Evolutionary conservation across 2,888 invertebrate genomes (phyloP).

Genomic region (Parochlus steinenii): DNA sequence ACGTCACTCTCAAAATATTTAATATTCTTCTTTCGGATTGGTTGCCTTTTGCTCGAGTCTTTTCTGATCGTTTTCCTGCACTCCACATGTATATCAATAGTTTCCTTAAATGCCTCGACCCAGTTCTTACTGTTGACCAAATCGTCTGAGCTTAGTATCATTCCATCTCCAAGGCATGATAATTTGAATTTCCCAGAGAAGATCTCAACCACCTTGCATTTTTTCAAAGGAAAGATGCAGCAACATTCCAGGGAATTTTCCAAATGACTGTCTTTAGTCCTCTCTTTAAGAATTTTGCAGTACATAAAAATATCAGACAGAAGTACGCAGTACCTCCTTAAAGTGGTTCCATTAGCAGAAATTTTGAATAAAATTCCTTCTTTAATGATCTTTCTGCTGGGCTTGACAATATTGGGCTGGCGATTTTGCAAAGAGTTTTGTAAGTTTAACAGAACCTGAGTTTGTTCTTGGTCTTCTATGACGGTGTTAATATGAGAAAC

Average conservation of each 20-base stretch:
- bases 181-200: slow-evolving; percentile 40
- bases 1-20: slow-evolving; percentile 35
- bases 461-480: slow-evolving; percentile 55
- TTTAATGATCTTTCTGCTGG: slow-evolving; percentile 49
- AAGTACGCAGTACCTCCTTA: slow-evolving; percentile 48
- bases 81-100: slow-evolving; percentile 38
- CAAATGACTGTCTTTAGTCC: no score
- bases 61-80: slow-evolving; percentile 43
- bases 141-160: slow-evolving; percentile 38
- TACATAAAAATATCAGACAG: slow-evolving; percentile 59
- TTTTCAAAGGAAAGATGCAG: slow-evolving; percentile 50
- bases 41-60: slow-evolving; percentile 43
- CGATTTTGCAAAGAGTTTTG: slow-evolving; percentile 44
- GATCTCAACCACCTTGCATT: slow-evolving; percentile 45
- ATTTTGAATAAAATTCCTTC: slow-evolving; percentile 46
- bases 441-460: slow-evolving; percentile 46
- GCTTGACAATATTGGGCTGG: slow-evolving; percentile 47
- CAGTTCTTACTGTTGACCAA: slow-evolving; percentile 36
- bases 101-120: slow-evolving; percentile 36
- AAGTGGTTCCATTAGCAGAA: slow-evolving; percentile 30
- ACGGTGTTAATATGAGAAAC: slow-evolving; percentile 56
- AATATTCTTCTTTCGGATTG: slow-evolving; percentile 38
- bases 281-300: slow-evolving; percentile 41
- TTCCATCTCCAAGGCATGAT: slow-evolving; percentile 38
- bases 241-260: slow-evolving; percentile 44